These are phyloP conservation scores for Oxystoma pomonae DNA, from an alignment of 2,888 invertebrate genomes.

Conservation along the genomic window DNA sequence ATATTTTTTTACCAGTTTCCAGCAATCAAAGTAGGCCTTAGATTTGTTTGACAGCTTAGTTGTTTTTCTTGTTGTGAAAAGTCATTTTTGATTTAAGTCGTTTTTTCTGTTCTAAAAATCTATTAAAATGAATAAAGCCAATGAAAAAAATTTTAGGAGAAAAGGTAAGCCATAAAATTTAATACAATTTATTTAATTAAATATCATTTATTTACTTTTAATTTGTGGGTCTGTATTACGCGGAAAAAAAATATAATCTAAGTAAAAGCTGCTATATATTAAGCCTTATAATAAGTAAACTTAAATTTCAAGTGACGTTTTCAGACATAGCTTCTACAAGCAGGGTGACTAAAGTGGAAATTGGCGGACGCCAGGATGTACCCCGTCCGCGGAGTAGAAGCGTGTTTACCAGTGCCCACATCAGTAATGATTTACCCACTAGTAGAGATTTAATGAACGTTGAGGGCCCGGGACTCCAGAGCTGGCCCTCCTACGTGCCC, in stretches of 20 bases:
- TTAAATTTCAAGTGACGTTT: constrained; percentile 36
- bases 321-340: constrained; percentile 39
- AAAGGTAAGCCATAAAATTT: constrained; percentile 40
- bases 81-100: constrained; percentile 31
- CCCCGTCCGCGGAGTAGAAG: constrained; percentile 59
- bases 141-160: constrained; percentile 44
- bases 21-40: constrained; percentile 5
- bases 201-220: too few species aligned
- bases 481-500: constrained; percentile 49
- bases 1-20: too few species aligned
- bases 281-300: too few species aligned
- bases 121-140: constrained; percentile 37
- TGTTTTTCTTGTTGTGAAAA: constrained; percentile 27
- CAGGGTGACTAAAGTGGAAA: constrained; percentile 40
- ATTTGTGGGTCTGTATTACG: too few species aligned
- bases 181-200: too few species aligned
- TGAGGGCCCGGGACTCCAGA: constrained; percentile 50
- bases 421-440: constrained; percentile 53
- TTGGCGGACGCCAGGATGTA: constrained; percentile 40
- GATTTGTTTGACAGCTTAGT: constrained; percentile 21
- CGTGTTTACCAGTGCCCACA: constrained; percentile 59
- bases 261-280: too few species aligned
- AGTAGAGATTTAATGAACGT: constrained; percentile 52
- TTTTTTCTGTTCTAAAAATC: constrained; percentile 33
- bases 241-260: too few species aligned